Evolutionary conservation across 2,888 invertebrate species (phyloP).

Genomic region (Caenorhabditis imperialis): DNA sequence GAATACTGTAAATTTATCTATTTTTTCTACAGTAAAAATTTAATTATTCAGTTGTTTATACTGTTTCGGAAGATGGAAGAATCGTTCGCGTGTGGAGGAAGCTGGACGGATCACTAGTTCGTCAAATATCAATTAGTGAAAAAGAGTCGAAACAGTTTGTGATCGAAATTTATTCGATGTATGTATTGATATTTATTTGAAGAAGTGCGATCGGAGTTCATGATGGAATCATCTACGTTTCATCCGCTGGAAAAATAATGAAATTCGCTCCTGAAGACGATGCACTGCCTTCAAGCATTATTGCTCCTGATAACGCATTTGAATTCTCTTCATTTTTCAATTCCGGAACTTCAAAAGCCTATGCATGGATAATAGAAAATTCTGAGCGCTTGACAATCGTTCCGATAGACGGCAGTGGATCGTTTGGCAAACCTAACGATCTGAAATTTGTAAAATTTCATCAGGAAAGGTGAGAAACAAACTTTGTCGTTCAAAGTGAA

Average conservation of each 20-base stretch:
- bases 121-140: constrained; percentile 44
- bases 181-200: background rate
- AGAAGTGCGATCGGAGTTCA: no score
- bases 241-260: background rate
- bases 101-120: constrained; percentile 53
- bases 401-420: background rate
- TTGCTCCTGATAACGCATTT: background rate
- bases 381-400: background rate
- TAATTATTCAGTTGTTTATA: constrained; percentile 51
- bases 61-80: constrained; percentile 57
- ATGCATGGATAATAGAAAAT: background rate
- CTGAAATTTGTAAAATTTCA: no score
- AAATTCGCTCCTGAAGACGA: background rate
- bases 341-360: background rate
- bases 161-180: background rate
- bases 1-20: constrained; percentile 24
- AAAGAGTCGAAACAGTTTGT: constrained; percentile 13
- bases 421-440: background rate
- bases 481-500: no score
- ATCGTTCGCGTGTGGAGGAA: constrained; percentile 60
- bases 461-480: no score
- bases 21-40: background rate
- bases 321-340: background rate
- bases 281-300: background rate
- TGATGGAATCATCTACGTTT: no score